Conservation (phyloP, 2,888 invertebrate species). For the Meandrusa payeni region DNA sequence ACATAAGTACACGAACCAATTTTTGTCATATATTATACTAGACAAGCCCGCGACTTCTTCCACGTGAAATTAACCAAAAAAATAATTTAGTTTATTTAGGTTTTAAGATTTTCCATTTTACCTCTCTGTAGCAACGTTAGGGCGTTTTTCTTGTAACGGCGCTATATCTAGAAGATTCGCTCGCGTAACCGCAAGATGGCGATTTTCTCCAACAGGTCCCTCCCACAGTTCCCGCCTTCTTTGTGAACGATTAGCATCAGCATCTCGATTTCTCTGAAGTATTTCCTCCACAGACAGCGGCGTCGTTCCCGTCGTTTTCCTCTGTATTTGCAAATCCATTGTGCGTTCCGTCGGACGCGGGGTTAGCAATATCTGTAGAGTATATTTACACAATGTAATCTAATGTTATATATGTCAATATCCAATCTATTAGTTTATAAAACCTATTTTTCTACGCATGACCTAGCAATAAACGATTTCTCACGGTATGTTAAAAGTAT, state of each 20-base stretch:
- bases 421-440: no score
- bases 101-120: no score
- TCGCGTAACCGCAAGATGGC: conserved; percentile 30
- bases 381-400: neutral
- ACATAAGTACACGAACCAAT: no score
- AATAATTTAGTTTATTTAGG: no score
- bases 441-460: no score
- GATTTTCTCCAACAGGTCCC: conserved; percentile 8
- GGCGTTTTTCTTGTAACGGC: conserved; percentile 29
- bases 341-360: conserved; percentile 20
- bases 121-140: conserved; percentile 41
- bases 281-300: conserved; percentile 2
- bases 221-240: conserved; percentile 18
- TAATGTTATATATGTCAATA: no score
- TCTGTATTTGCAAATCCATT: conserved; percentile 17
- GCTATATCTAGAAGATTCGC: conserved; percentile 40
- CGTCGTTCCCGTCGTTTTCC: conserved; percentile 15
- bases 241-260: conserved; percentile 10
- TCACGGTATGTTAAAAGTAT: no score
- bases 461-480: no score
- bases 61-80: no score
- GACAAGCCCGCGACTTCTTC: no score
- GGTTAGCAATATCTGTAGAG: conserved; percentile 17
- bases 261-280: neutral
- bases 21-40: no score